Evolutionary conservation across 2,888 invertebrate species (phyloP), one percentile per base, ranked within the genome.

Genomic region (Shargacucullia verbasci): DNA sequence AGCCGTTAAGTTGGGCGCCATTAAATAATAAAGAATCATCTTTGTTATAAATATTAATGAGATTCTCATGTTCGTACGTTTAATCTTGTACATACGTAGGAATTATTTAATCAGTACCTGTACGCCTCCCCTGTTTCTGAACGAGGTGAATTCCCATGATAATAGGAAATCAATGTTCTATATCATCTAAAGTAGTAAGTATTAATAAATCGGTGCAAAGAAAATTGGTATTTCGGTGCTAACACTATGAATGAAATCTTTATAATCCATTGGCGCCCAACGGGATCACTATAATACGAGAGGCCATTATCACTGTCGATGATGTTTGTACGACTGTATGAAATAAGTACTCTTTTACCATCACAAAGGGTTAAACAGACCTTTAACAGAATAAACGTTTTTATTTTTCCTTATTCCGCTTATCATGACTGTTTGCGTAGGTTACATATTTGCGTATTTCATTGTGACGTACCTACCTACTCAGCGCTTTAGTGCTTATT

Each of bases 331-430:
- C 50, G 57, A 37, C 20, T 56, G 55, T 52, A 38, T 38, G 35
- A 63, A 70, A 74, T 57, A 50, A 62, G 65, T 64, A 71, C 49
- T 52, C 46, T 41, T 48, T 73, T 61, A 64, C 44, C 39, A 57
- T 60, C 39, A 52, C 34, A 43, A 27, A 38, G 29, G 38, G 50
- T 41, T 55, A 40, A 55, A 44, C 35, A 44, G 34, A 35, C 35
- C 45, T 59, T 70, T 11, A 37, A 35, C 27, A 8, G 37, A 35
- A 31, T 33, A 41, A 41, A 54, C 27, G 35, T 20, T 9, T 9
- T 29, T 34, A 15, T 56, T 48, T 38, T 27, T 34, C 8, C 4
- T 13, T 34, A 47, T 47, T 33, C 8, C n/a, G 47, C 40, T 41
- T 55, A 52, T 54, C 38, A 41, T 34, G 33, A 13, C 25, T 46